phyloP scores from a whole-genome alignment of 2,888 invertebrate species.

The Sphaeridia pumilis region DNA sequence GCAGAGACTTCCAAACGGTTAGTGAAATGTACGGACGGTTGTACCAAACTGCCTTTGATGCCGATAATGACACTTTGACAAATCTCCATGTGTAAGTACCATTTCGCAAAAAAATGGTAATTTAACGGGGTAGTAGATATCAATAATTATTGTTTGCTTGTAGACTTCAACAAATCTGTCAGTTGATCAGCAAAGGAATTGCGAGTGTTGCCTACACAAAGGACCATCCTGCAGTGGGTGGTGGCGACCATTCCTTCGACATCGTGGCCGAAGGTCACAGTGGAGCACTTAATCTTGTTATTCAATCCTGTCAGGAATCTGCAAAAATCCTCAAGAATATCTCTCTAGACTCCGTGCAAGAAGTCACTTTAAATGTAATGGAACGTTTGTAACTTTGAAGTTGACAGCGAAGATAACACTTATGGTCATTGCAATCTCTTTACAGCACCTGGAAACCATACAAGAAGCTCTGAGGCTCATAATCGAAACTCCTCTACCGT shows the following conservation, averaged over 20 bases:
- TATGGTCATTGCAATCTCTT: slow-evolving; percentile 13
- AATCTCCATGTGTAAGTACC: slow-evolving; percentile 54
- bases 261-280: slow-evolving; percentile 14
- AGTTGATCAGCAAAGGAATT: slow-evolving; percentile 60
- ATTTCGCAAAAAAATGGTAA: background rate
- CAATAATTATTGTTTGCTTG: slow-evolving; percentile 10
- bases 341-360: slow-evolving; percentile 5
- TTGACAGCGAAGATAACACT: too few species aligned
- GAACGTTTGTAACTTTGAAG: too few species aligned
- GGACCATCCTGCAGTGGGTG: slow-evolving; percentile 35
- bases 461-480: slow-evolving; percentile 43
- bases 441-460: slow-evolving; percentile 39
- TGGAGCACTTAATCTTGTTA: slow-evolving; percentile 23
- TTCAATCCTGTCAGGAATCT: slow-evolving; percentile 29
- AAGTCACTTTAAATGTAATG: too few species aligned
- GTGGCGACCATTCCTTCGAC: slow-evolving; percentile 32
- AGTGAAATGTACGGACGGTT: slow-evolving; percentile 62
- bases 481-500: slow-evolving; percentile 52
- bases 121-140: background rate
- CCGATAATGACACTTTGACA: slow-evolving; percentile 63
- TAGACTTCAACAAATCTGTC: slow-evolving; percentile 68
- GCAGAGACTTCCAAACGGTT: slow-evolving; percentile 57
- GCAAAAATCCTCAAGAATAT: slow-evolving; percentile 19
- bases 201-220: slow-evolving; percentile 54
- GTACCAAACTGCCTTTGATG: slow-evolving; percentile 74